Evolutionary conservation across 2,888 invertebrate species (phyloP).

Genomic region (Andrena fulva): DNA sequence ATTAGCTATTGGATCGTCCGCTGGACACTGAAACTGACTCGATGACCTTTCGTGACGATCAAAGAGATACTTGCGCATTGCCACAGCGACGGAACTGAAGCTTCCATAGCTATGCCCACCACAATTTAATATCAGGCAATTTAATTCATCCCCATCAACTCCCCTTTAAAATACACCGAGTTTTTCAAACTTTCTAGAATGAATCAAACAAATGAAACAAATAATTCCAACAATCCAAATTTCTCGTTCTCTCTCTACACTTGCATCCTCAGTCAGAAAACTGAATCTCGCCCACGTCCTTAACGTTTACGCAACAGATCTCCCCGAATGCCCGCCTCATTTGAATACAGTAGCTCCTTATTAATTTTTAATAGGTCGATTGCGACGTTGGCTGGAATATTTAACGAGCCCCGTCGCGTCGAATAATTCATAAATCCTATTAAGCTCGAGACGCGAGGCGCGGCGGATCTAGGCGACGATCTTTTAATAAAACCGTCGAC

Average conservation of each 20-base stretch:
- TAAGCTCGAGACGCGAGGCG: background rate
- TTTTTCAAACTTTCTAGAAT: background rate
- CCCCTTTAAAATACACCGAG: background rate
- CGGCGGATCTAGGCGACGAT: background rate
- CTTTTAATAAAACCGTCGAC: constrained; percentile 20
- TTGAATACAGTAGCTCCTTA: constrained; percentile 30
- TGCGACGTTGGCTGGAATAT: constrained; percentile 11
- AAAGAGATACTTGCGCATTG: background rate
- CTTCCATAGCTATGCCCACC: background rate
- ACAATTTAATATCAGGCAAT: background rate
- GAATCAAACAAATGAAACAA: too few relatives aligned
- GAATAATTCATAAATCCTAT: constrained; percentile 27
- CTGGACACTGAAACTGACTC: background rate
- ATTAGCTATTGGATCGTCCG: background rate
- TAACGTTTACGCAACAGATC: background rate
- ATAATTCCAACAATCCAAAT: too few relatives aligned
- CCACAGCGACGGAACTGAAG: background rate
- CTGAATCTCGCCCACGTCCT: background rate
- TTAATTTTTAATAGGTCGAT: constrained; percentile 15
- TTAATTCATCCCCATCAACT: background rate
- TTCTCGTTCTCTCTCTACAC: too few relatives aligned
- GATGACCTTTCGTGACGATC: background rate
- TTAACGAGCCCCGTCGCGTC: background rate
- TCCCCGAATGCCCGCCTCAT: constrained; percentile 11
- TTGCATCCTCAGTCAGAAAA: too few relatives aligned